Evolutionary conservation across 2,797 vertebrate species (phyloP).

Genomic region (Aselliscus stoliczkanus): DNA sequence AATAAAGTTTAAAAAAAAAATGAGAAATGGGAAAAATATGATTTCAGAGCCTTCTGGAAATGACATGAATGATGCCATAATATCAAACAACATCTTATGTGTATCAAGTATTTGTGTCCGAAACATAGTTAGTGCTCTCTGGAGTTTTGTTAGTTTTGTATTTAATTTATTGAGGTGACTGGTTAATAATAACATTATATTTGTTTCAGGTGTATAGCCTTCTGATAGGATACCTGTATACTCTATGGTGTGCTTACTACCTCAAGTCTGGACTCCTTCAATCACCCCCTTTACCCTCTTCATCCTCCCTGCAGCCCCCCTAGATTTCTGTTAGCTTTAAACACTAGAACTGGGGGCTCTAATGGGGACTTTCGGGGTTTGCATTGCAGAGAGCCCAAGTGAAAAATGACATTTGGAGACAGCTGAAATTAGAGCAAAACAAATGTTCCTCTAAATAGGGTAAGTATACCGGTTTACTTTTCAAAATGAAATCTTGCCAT

Average conservation of each 20-base stretch:
- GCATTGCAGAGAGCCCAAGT: not conserved
- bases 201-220: not conserved
- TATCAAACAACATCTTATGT: not conserved
- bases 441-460: not conserved
- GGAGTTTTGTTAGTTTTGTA: not conserved
- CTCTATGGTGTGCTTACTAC: not conserved
- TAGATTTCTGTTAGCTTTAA: not conserved
- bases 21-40: not conserved
- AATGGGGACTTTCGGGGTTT: not conserved
- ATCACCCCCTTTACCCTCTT: not conserved
- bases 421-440: not conserved
- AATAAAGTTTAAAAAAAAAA: too few species aligned
- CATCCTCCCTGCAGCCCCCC: too few species aligned
- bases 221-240: not conserved
- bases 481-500: conserved; percentile 19
- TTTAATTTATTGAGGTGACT: not conserved
- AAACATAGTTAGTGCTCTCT: not conserved
- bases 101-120: not conserved
- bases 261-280: not conserved
- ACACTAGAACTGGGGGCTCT: not conserved
- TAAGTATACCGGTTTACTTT: not conserved
- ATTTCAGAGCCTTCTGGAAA: not conserved
- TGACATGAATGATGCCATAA: not conserved
- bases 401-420: not conserved
- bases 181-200: not conserved